Evolutionary conservation across 2,888 invertebrate genomes (phyloP), one percentile per base, ranked within the genome.

Genomic region (Trachelus stipa): DNA sequence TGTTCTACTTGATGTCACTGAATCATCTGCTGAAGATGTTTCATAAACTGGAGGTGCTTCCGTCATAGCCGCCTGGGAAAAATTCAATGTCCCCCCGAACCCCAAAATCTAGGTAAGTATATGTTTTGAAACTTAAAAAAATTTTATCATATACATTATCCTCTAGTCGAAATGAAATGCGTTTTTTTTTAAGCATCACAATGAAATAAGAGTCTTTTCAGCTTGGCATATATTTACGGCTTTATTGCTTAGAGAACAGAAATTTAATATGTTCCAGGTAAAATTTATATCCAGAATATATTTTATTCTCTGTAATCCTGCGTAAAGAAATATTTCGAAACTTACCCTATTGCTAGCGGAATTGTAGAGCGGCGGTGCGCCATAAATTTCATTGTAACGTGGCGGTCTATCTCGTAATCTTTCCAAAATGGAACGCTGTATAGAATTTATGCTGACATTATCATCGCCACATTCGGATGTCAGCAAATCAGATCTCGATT

Each of bases 381-480:
- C 85, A 30, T 82, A 84, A 76, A 83, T 81, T 76, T 89, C 88
- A 34, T 81, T 85, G 76, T 91, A 91, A 4, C 86, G 80, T 4
- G 91, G 91, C 34, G 91, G 91, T 73, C 89, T 86, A 69, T 88
- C 87, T 79, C 84, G 83, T 80, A 88, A 82, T 77, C 87, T 80
- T 75, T 84, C 84, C 12, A 83, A 69, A 12, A 88, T 82, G 73
- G 81, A 84, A 75, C 82, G 80, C 79, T 88, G 87, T 30, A 74
- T 79, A 23, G 87, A 86, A 76, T 84, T 84, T 35, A 84, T 75
- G 73, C 84, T 85, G 73, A 76, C 73, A 33, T 77, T 78, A 35
- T 35, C 74, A 23, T 2, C 56, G 74, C 34, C 74, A 6, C n/a
- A 68, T 56, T 33, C 76, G 74, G 33, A n/a, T n/a, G 23, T 15